phyloP scores from a whole-genome alignment of 2,797 vertebrate species.

The Myioborus melanocephalus region DNA sequence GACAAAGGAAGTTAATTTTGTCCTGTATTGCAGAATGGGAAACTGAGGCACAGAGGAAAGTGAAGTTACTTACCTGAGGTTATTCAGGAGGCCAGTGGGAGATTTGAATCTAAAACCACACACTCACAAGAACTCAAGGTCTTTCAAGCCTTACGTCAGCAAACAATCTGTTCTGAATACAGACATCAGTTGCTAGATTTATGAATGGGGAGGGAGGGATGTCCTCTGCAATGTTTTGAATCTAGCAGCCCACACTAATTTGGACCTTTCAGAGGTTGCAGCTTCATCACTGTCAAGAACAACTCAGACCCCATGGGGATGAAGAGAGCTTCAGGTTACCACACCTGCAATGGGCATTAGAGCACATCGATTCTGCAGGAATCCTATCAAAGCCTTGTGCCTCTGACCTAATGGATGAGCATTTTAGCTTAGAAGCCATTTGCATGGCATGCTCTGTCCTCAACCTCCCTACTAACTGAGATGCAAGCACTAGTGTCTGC shows the following conservation, averaged over 20 bases:
- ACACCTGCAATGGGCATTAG: fast-evolving
- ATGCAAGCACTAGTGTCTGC: neutral
- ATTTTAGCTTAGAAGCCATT: neutral
- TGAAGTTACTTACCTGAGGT: neutral
- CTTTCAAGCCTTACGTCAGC: neutral
- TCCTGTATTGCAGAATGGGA: neutral
- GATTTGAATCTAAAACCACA: neutral
- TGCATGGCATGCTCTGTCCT: neutral
- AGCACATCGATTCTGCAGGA: fast-evolving
- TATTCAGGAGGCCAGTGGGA: neutral
- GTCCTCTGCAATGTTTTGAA: neutral
- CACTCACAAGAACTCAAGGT: neutral
- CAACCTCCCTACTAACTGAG: neutral
- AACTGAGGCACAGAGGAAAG: neutral
- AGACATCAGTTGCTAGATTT: neutral
- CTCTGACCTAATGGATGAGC: neutral
- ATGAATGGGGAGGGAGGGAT: neutral
- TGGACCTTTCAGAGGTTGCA: neutral
- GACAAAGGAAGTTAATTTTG: neutral
- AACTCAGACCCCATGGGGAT: neutral
- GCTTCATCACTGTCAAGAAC: neutral
- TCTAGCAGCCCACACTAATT: neutral
- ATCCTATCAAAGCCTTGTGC: neutral
- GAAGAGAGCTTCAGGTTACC: neutral
- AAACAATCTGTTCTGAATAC: neutral